Conservation (phyloP, 2,797 vertebrate species). For the Premnoplex brunnescens region DNA sequence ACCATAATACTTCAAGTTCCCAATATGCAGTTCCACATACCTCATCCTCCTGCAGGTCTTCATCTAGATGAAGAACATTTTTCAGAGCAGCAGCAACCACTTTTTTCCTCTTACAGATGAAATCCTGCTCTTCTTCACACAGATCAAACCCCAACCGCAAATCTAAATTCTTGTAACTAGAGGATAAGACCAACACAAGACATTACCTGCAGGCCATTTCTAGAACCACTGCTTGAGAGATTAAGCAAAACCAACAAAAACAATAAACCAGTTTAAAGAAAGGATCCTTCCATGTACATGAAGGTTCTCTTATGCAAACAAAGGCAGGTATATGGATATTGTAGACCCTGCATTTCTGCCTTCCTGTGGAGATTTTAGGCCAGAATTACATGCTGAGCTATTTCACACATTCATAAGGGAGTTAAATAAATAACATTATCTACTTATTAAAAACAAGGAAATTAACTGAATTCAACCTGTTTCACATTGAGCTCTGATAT, state of each 20-base stretch:
- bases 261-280: neutral
- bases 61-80: slow-evolving; percentile 68
- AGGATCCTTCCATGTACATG: neutral
- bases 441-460: neutral
- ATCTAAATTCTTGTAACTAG: slow-evolving; percentile 52
- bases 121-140: slow-evolving; percentile 74
- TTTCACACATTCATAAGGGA: neutral
- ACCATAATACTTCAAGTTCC: neutral
- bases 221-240: neutral
- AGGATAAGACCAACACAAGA: neutral
- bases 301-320: accelerated
- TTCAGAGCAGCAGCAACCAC: slow-evolving; percentile 77
- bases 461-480: neutral
- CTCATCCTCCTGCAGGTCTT: slow-evolving; percentile 72
- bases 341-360: neutral
- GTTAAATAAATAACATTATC: neutral
- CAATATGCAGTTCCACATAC: slow-evolving; percentile 47
- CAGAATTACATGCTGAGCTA: neutral
- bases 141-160: slow-evolving; percentile 79
- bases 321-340: neutral
- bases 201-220: neutral
- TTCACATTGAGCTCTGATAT: neutral
- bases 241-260: neutral
- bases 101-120: slow-evolving; percentile 77
- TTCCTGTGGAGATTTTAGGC: neutral